Evolutionary conservation across 2,888 invertebrate genomes (phyloP).

Genomic region (Ctenicera cuprea): DNA sequence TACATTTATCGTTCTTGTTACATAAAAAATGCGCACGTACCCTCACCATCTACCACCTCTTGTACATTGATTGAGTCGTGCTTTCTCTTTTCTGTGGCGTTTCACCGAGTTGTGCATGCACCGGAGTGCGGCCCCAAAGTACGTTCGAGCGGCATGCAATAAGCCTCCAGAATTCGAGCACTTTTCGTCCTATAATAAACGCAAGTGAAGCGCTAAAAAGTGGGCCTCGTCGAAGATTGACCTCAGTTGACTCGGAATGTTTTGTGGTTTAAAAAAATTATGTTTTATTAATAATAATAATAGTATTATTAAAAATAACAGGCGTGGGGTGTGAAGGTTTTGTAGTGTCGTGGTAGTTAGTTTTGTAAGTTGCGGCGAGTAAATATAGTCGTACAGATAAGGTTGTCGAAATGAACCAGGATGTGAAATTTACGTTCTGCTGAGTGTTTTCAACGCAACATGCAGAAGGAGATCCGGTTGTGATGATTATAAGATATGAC

Average conservation of each 20-base stretch:
- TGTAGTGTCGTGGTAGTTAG: too few species aligned
- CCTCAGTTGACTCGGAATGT: too few species aligned
- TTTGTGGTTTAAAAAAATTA: too few species aligned
- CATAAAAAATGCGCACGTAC: constrained; percentile 23
- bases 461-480: constrained; percentile 53
- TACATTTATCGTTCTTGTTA: constrained; percentile 1
- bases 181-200: constrained; percentile 3
- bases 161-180: constrained; percentile 26
- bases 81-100: constrained; percentile 59
- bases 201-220: not conserved
- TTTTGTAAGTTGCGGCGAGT: too few species aligned
- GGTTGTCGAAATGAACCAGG: constrained; percentile 50
- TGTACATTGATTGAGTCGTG: too few species aligned
- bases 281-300: too few species aligned
- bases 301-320: not conserved
- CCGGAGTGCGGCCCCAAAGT: constrained; percentile 54
- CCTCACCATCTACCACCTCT: constrained; percentile 34
- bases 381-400: not conserved
- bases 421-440: constrained; percentile 55
- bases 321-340: too few species aligned
- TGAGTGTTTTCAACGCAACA: constrained; percentile 49
- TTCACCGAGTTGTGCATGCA: constrained; percentile 38
- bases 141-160: constrained; percentile 58
- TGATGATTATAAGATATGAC: constrained; percentile 61
- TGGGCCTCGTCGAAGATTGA: too few species aligned